phyloP scores from a whole-genome alignment of 2,113 vertebrate genomes.

The Synodontis membranacea region DNA sequence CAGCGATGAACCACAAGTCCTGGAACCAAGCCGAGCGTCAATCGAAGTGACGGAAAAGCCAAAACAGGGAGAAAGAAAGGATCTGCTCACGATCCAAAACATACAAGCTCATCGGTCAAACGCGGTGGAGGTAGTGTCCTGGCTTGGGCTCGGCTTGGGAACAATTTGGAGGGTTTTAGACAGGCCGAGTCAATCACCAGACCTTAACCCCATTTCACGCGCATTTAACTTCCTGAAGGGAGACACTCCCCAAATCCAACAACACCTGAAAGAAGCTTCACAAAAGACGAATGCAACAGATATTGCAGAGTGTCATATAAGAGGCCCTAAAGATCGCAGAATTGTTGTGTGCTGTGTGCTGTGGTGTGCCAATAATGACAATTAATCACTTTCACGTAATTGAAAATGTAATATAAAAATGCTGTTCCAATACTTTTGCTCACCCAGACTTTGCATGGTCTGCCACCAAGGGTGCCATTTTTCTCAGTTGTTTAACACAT shows the following conservation, averaged over 20 bases:
- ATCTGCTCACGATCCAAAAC: background rate
- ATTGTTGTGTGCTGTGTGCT: too few relatives aligned
- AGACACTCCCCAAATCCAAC: background rate
- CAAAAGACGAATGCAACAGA: background rate
- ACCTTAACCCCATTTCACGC: background rate
- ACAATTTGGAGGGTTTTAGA: background rate
- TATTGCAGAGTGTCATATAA: background rate
- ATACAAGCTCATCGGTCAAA: background rate
- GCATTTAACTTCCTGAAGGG: background rate
- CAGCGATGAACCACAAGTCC: background rate
- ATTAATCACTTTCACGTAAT: too few relatives aligned
- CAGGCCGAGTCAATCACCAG: background rate
- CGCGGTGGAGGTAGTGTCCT: background rate
- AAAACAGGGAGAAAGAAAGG: background rate
- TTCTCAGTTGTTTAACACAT: background rate
- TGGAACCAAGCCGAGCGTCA: background rate
- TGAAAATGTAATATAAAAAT: too few relatives aligned
- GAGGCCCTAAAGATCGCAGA: too few relatives aligned
- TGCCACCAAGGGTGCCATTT: background rate
- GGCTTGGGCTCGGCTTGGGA: background rate
- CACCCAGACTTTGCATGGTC: background rate
- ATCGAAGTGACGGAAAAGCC: background rate
- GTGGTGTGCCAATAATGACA: too few relatives aligned
- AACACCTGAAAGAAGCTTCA: background rate
- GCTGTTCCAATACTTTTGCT: background rate